Evolutionary conservation across 2,113 vertebrate genomes (phyloP), one percentile per base, ranked within the genome.

Genomic region (Pedionomus torquatus): DNA sequence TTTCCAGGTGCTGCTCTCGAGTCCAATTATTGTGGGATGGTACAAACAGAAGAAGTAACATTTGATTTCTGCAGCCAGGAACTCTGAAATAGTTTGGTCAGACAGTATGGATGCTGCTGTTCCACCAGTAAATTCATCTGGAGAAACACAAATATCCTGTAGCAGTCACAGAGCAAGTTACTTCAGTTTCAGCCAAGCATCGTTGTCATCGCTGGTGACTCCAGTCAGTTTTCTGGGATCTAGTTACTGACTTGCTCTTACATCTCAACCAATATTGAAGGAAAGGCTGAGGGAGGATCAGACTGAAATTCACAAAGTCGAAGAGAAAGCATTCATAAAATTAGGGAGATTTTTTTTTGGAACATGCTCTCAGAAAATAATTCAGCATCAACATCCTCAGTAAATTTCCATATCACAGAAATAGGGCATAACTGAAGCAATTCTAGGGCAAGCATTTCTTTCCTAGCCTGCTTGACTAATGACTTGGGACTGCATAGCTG

Each of bases 1-100:
- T 95, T 96, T 94, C 92, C 92, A 96, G 93, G 87, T 95, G 93
- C 79, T 91, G 55, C 87, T 93, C 95, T 96, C 0, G 6, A 96
- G 44, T 66, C 76, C 3, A 4, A 51, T 77, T 49, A 61, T 87
- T 83, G 64, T 39, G 71, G 58, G 25, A 39, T 91, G 60, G 31
- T 78, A 52, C 48, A 63, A 87, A 83, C 43, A 90, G 61, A 81
- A 87, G 55, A 77, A 92, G 28, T 54, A 88, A 54, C 31, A 63
- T 77, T 96, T 88, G 28, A 8, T 72, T 85, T 66, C 64, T 91
- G 43, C 31, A 93, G 54, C 46, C 85, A 58, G 44, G 18, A 90
- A 70, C 82, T 83, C 79, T 46, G 31, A 90, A 80, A 84, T 33
- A 81, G 58, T 95, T 94, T 92, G 25, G 23, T 79, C 28, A 48